These are phyloP conservation scores for Porites lutea DNA, from an alignment of 64 coral and sea anemone species.

Conservation along the genomic window DNA sequence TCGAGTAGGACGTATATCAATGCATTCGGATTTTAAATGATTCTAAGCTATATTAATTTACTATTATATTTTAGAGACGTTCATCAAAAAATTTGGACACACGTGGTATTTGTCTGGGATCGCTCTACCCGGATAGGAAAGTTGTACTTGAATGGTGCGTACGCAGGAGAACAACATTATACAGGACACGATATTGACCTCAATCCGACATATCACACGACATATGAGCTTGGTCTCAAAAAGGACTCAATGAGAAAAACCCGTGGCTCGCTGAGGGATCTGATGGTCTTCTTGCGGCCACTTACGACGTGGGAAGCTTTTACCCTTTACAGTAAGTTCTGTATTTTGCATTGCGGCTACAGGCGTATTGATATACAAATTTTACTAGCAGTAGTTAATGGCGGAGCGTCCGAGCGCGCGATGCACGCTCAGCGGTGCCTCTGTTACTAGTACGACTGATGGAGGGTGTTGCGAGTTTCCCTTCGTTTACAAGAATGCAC, in stretches of 20 bases:
- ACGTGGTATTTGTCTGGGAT: slow-evolving; percentile 40
- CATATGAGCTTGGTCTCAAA: slow-evolving; percentile 80
- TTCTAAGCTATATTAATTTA: too few species aligned
- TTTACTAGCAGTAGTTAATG: too few species aligned
- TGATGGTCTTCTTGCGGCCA: slow-evolving; percentile 52
- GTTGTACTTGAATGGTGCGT: slow-evolving; percentile 7
- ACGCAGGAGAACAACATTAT: not conserved
- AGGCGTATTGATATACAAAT: too few species aligned
- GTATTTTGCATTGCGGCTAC: too few species aligned
- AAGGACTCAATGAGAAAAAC: slow-evolving; percentile 58
- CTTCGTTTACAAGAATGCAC: slow-evolving; percentile 1
- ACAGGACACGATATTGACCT: slow-evolving; percentile 7
- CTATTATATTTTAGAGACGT: not conserved
- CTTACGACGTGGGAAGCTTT: slow-evolving; percentile 28
- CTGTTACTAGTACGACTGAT: not conserved
- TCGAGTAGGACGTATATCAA: too few species aligned
- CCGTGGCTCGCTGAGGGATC: slow-evolving; percentile 73
- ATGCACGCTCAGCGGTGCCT: too few species aligned
- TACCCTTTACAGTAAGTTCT: slow-evolving; percentile 61
- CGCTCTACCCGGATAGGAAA: slow-evolving; percentile 10
- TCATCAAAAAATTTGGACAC: slow-evolving; percentile 3
- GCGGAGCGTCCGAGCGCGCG: too few species aligned
- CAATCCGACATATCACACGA: slow-evolving; percentile 57
- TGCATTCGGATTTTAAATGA: too few species aligned
- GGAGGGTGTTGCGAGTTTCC: slow-evolving; percentile 56